These are phyloP conservation scores for Pemphredon lugubris DNA, from an alignment of 2,888 invertebrate genomes.

Conservation along the genomic window DNA sequence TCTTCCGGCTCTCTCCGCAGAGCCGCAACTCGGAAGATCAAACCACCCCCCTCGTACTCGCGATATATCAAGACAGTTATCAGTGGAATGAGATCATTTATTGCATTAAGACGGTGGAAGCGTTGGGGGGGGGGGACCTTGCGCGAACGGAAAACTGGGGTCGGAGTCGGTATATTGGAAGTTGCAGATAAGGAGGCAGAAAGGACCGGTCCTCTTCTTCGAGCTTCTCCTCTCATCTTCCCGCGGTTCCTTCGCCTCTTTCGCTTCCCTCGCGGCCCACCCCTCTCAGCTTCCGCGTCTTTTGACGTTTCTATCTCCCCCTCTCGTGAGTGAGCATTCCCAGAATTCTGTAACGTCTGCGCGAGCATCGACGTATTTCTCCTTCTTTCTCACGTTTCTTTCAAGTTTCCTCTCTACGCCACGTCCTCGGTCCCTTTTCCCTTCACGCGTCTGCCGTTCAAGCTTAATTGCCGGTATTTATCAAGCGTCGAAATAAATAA, in stretches of 20 bases:
- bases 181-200: constrained; percentile 72
- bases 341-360: constrained; percentile 36
- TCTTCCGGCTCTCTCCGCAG: background rate
- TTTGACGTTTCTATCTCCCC: constrained; percentile 26
- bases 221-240: constrained; percentile 14
- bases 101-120: constrained; percentile 71
- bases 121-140: constrained; percentile 40
- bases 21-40: constrained; percentile 43
- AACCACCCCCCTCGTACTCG: constrained; percentile 46
- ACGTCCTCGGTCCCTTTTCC: background rate
- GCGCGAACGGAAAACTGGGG: constrained; percentile 65
- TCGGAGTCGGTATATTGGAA: constrained; percentile 71
- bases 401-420: background rate
- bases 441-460: constrained; percentile 48
- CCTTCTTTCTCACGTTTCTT: background rate
- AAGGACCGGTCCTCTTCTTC: no score
- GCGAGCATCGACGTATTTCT: constrained; percentile 13
- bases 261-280: background rate
- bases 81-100: constrained; percentile 77
- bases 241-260: background rate
- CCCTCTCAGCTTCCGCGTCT: constrained; percentile 7
- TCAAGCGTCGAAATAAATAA: constrained; percentile 78
- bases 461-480: constrained; percentile 78
- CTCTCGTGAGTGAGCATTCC: constrained; percentile 14
- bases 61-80: constrained; percentile 78